Evolutionary conservation across 2,888 invertebrate species (phyloP).

Genomic region (Sicus ferrugineus): DNA sequence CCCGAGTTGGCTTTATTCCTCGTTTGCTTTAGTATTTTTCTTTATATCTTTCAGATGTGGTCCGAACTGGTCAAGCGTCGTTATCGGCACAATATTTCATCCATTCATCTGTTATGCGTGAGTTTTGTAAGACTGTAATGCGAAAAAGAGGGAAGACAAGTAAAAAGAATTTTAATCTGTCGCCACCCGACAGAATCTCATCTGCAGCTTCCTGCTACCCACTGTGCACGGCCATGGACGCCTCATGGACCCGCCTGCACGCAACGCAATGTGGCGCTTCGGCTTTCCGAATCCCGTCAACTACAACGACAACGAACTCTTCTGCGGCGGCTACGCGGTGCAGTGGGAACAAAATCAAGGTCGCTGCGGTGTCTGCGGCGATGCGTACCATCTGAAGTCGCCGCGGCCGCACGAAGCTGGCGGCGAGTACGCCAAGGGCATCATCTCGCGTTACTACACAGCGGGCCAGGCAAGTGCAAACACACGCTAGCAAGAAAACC

Average conservation of each 20-base stretch:
- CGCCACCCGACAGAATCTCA: background rate
- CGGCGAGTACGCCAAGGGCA: constrained; percentile 85
- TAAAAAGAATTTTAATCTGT: background rate
- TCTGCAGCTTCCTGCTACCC: constrained; percentile 37
- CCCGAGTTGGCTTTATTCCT: background rate
- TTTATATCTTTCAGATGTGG: background rate
- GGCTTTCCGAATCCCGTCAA: constrained; percentile 94
- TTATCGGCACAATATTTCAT: background rate
- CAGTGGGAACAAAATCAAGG: constrained; percentile 89
- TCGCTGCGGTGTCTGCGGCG: constrained; percentile 89
- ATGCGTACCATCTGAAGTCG: constrained; percentile 74
- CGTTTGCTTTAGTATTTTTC: background rate
- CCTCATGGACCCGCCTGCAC: constrained; percentile 90
- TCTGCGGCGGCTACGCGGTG: constrained; percentile 90
- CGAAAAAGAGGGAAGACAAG: background rate
- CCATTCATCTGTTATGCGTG: background rate
- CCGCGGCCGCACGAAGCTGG: constrained; percentile 91
- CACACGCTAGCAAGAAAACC: background rate
- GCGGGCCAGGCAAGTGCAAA: constrained; percentile 76
- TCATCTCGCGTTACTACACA: constrained; percentile 81
- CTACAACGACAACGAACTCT: constrained; percentile 93
- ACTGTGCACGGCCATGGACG: constrained; percentile 77
- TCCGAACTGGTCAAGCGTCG: background rate
- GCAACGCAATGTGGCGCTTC: constrained; percentile 94
- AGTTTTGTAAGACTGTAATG: background rate